These are phyloP conservation scores for Zhengitettix transpicula DNA, from an alignment of 2,888 invertebrate genomes.

Conservation along the genomic window DNA sequence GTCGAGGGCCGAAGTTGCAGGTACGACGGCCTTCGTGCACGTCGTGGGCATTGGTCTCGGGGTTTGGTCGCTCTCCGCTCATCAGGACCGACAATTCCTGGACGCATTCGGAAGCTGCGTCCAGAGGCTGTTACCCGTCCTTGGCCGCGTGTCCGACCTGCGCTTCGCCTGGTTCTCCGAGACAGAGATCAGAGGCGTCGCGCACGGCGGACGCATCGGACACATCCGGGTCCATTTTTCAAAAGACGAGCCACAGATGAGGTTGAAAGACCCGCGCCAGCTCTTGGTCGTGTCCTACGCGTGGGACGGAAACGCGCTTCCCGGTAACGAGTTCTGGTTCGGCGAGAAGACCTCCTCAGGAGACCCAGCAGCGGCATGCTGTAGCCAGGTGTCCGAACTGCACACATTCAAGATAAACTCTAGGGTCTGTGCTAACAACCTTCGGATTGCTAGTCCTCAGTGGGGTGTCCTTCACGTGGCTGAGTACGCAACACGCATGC, in stretches of 20 bases:
- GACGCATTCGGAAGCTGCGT: conserved; percentile 45
- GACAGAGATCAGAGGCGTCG: conserved; percentile 28
- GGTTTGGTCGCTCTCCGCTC: conserved; percentile 42
- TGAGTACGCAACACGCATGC: conserved; percentile 18
- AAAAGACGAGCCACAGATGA: conserved; percentile 37
- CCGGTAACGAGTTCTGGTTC: conserved; percentile 57
- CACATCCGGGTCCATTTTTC: conserved; percentile 28
- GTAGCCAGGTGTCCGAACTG: conserved; percentile 39
- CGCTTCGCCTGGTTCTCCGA: conserved; percentile 46
- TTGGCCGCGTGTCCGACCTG: conserved; percentile 40
- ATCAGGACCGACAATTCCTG: conserved; percentile 44
- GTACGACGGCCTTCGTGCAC: conserved; percentile 40
- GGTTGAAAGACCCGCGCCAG: conserved; percentile 30
- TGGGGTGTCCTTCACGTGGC: conserved; percentile 24
- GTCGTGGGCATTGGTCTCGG: conserved; percentile 48
- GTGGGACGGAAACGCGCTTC: conserved; percentile 55
- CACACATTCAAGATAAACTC: conserved; percentile 41
- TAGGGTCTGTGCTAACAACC: conserved; percentile 31
- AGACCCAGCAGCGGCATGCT: conserved; percentile 44
- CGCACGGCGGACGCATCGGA: conserved; percentile 27
- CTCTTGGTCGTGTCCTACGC: conserved; percentile 48
- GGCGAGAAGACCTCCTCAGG: conserved; percentile 36
- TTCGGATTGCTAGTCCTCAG: conserved; percentile 30
- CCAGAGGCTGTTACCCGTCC: conserved; percentile 27
- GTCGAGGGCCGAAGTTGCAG: conserved; percentile 31